Conservation (phyloP, 2,113 vertebrate species). For the Phainopepla nitens region DNA sequence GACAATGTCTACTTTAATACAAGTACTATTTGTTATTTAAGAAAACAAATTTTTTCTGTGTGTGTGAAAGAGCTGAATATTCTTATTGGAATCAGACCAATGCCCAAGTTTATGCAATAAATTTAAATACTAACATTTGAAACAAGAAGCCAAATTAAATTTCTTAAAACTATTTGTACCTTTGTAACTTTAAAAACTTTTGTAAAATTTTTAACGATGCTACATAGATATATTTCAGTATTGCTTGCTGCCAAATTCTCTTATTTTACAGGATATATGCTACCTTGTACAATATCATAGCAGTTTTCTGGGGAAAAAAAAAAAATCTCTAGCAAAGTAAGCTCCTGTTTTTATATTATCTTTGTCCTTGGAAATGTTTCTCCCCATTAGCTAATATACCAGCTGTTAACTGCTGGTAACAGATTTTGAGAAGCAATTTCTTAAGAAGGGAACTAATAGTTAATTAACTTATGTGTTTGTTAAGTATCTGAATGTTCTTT, state of each 20-base stretch:
- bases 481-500: slow-evolving; percentile 10
- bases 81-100: background rate
- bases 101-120: background rate
- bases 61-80: background rate
- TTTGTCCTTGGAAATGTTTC: background rate
- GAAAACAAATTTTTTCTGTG: background rate
- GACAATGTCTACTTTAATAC: background rate
- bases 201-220: background rate
- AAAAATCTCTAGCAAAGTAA: background rate
- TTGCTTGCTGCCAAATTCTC: background rate
- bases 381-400: background rate
- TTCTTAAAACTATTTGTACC: background rate
- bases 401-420: background rate
- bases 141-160: background rate
- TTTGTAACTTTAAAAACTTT: background rate
- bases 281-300: background rate
- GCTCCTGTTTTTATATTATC: background rate
- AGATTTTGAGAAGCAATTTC: slow-evolving; percentile 2
- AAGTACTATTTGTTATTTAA: background rate
- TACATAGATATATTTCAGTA: background rate
- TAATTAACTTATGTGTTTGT: background rate
- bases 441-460: background rate
- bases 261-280: background rate
- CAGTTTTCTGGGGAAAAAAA: background rate
- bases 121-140: background rate